Base-by-base conservation (phyloP, 1,140 invertebrate genomes). In the Neelides sp. region DNA sequence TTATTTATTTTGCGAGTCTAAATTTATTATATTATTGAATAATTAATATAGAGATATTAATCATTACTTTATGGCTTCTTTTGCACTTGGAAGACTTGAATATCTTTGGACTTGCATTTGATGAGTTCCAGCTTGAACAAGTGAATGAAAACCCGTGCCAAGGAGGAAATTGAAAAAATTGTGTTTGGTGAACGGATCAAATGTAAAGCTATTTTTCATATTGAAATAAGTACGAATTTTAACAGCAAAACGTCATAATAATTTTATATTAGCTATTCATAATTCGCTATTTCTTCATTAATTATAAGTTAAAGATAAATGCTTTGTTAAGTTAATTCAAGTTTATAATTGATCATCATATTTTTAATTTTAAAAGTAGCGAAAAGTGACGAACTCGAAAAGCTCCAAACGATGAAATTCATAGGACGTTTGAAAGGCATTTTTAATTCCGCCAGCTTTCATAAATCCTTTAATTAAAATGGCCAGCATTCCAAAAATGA, bases 41-140 rank as follows among this genome's bases (percentile, higher is more conserved):
- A 34, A 8, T 10, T 34, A n/a, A 34, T 34, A 10, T 34, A 34
- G 4, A n/a, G 3, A 39, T 7, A 40, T 36, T 8, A 7, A 4
- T 35, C 22, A 15, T 23, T 48, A 56, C 53, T 44, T 52, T 5
- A 48, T 10, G 3, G 53, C 59, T 28, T 39, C 20, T 35, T 26
- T 46, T 19, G 53, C 23, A 12, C 50, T 51, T 12, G 50, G 50
- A 0, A 62, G 43, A 27, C 58, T 59, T 24, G 58, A 62, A 24
- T 69, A 69, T 48, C 74, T 52, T 54, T 75, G 74, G 4, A 75
- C 67, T 59, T 72, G 69, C 0, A 71, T 65, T 59, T 75, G 74
- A 57, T 73, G 73, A 12, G 68, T 68, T 2, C 69, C 71, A 61
- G 68, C 73, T n/a, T 71, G 64, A 24, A 66, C 64, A 1, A 73